These are phyloP conservation scores for Ophion obscuratus DNA, from an alignment of 2,888 invertebrate species.

Conservation along the genomic window DNA sequence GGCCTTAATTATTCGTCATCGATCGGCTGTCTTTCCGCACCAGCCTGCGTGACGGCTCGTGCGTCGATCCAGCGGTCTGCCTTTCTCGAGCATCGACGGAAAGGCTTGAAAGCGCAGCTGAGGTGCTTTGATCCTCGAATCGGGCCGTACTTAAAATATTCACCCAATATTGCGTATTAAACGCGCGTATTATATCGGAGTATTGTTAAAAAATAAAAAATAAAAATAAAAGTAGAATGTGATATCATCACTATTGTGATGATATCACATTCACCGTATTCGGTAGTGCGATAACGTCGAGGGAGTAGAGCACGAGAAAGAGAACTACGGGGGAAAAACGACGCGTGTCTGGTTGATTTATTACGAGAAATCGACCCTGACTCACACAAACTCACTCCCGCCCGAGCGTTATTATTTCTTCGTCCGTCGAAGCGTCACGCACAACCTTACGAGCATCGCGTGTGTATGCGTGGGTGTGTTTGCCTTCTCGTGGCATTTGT, in stretches of 20 bases:
- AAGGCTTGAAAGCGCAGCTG: not conserved
- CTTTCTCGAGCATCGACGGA: not conserved
- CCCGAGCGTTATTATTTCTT: slow-evolving; percentile 68
- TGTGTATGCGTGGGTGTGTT: not conserved
- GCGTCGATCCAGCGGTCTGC: not conserved
- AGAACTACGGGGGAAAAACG: slow-evolving; percentile 36
- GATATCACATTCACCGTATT: not conserved
- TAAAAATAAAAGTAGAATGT: not conserved
- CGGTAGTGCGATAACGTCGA: slow-evolving; percentile 33
- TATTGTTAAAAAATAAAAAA: not conserved
- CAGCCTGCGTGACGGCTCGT: not conserved
- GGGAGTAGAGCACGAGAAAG: not conserved
- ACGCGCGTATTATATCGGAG: slow-evolving; percentile 22
- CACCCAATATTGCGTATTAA: not conserved
- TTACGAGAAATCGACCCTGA: slow-evolving; percentile 69
- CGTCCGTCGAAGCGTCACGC: slow-evolving; percentile 68
- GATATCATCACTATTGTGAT: slow-evolving; percentile 39
- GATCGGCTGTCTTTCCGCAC: not conserved
- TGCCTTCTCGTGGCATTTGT: slow-evolving; percentile 1
- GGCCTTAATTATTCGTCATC: not conserved
- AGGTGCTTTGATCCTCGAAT: slow-evolving; percentile 13
- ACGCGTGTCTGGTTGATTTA: slow-evolving; percentile 70
- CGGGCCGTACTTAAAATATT: slow-evolving; percentile 22
- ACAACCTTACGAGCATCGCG: slow-evolving; percentile 19
- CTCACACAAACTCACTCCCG: slow-evolving; percentile 45